phyloP scores from a whole-genome alignment of 2,888 invertebrate species.

The Amphipoea oculea region DNA sequence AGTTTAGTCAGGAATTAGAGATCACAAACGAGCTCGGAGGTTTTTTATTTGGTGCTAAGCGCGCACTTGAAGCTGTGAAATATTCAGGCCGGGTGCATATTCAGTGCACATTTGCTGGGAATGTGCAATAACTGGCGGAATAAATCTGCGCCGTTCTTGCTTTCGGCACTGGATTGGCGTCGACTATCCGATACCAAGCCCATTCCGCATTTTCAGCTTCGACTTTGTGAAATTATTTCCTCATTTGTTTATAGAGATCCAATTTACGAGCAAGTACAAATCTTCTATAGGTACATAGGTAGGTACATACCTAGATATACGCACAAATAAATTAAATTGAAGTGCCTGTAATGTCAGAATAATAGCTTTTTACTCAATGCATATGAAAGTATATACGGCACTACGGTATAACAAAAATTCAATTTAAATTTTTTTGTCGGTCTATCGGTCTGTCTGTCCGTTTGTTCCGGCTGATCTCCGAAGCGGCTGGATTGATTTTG shows the following conservation, averaged over 20 bases:
- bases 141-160: conserved; percentile 77
- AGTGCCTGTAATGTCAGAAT: neutral
- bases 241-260: conserved; percentile 40
- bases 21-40: conserved; percentile 39
- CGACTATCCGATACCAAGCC: conserved; percentile 70
- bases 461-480: neutral
- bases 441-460: neutral
- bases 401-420: no score
- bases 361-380: no score
- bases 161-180: conserved; percentile 73
- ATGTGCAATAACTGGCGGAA: conserved; percentile 80
- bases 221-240: conserved; percentile 63
- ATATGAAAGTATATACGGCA: no score
- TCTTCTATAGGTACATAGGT: neutral
- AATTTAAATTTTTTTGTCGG: no score
- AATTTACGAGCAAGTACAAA: conserved; percentile 49
- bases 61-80: conserved; percentile 70
- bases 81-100: conserved; percentile 74
- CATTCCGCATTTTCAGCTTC: conserved; percentile 64
- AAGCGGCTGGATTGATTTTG: no score
- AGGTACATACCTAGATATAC: neutral
- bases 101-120: conserved; percentile 77
- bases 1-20: conserved; percentile 48
- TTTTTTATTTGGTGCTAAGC: conserved; percentile 62
- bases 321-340: no score